phyloP scores from a whole-genome alignment of 2,888 invertebrate genomes.

The Schizotus pectinicornis region DNA sequence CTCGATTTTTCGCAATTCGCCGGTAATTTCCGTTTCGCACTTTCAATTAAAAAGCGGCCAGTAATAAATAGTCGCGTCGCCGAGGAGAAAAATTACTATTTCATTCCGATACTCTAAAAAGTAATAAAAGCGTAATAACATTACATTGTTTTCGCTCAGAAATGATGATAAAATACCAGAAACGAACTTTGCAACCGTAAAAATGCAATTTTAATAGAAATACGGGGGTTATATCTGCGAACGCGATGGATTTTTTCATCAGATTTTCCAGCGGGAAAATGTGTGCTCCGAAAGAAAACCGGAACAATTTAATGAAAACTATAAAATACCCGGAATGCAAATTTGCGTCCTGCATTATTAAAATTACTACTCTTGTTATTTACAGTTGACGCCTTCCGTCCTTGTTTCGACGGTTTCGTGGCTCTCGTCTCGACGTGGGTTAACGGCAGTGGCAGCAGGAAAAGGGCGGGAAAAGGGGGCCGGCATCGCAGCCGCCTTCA shows the following conservation, averaged over 20 bases:
- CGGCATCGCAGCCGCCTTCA: slow-evolving; percentile 5
- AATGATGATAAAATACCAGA: slow-evolving; percentile 53
- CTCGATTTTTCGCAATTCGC: neutral
- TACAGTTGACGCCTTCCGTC: slow-evolving; percentile 37
- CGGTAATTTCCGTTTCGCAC: too few relatives aligned
- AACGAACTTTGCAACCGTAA: slow-evolving; percentile 51
- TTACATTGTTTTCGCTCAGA: slow-evolving; percentile 54
- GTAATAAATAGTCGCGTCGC: slow-evolving; percentile 33
- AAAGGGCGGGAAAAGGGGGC: slow-evolving; percentile 30
- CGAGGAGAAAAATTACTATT: slow-evolving; percentile 47
- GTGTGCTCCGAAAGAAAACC: slow-evolving; percentile 42
- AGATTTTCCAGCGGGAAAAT: slow-evolving; percentile 44
- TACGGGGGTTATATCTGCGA: slow-evolving; percentile 45
- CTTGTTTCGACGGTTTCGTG: slow-evolving; percentile 19
- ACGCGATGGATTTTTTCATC: slow-evolving; percentile 45
- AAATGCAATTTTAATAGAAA: slow-evolving; percentile 53
- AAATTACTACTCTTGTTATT: slow-evolving; percentile 42
- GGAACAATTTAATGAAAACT: slow-evolving; percentile 48
- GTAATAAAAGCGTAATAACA: slow-evolving; percentile 52
- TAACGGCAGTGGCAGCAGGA: slow-evolving; percentile 30
- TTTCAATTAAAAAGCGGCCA: slow-evolving; percentile 30
- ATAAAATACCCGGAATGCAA: slow-evolving; percentile 44
- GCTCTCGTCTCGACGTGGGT: slow-evolving; percentile 24
- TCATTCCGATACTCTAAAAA: slow-evolving; percentile 49
- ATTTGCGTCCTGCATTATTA: slow-evolving; percentile 41